A percentile compares a stretch with the other conserved stretches of the same genome.
These are phyloP conservation scores for Syrphus vitripennis DNA, from an alignment of 2,888 invertebrate species.

Conservation along the genomic window DNA sequence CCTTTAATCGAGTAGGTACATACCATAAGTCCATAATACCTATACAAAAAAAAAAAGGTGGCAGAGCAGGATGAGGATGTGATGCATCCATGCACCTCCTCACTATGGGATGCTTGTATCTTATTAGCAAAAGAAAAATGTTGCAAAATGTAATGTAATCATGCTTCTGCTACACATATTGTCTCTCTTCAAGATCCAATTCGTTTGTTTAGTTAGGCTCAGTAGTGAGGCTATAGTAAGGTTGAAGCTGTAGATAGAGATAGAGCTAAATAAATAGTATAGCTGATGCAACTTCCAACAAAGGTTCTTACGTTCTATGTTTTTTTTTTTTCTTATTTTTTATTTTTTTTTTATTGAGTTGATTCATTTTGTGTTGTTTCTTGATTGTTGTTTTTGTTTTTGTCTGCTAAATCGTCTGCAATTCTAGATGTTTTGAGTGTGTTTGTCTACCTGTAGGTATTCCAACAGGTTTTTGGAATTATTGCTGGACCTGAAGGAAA, in stretches of 20 bases:
- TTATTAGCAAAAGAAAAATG: slow-evolving; percentile 32
- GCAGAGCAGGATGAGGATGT: slow-evolving; percentile 7
- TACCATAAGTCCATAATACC: background rate
- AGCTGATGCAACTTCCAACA: background rate
- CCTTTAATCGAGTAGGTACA: slow-evolving; percentile 48
- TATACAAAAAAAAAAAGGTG: background rate
- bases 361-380: background rate
- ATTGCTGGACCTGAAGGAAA: background rate
- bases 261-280: background rate
- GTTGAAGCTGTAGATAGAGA: background rate
- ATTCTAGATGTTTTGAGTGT: background rate
- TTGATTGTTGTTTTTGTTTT: background rate
- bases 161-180: background rate
- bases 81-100: background rate
- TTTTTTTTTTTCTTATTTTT: background rate
- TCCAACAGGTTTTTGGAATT: slow-evolving; percentile 38
- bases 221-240: background rate
- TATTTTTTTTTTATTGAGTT: background rate
- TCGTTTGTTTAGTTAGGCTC: background rate
- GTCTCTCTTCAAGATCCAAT: slow-evolving; percentile 19
- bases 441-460: background rate
- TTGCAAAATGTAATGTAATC: slow-evolving; percentile 15
- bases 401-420: background rate
- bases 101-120: slow-evolving; percentile 17
- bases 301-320: background rate